Percentiles rank a stretch among this genome's conserved stretches.
phyloP scores from a whole-genome alignment of 2,113 vertebrate genomes.

The Elgaria multicarinata region DNA sequence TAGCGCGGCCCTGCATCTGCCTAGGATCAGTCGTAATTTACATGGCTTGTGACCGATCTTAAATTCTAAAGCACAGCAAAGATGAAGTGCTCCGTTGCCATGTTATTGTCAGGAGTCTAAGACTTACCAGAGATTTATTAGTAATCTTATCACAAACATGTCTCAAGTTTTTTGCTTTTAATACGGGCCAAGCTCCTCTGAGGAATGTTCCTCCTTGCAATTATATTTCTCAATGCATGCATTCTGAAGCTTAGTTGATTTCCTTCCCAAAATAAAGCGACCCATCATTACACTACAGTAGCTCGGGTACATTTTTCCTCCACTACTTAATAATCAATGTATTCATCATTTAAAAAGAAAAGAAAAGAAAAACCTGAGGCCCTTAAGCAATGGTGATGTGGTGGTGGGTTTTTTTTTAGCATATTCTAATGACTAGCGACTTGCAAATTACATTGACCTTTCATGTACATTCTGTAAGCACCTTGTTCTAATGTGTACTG shows the following conservation, averaged over 20 bases:
- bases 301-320: slow-evolving; percentile 84
- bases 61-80: slow-evolving; percentile 88
- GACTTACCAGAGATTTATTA: slow-evolving; percentile 91
- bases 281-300: slow-evolving; percentile 82
- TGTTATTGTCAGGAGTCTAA: slow-evolving; percentile 90
- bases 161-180: slow-evolving; percentile 94
- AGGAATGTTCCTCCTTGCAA: slow-evolving; percentile 87
- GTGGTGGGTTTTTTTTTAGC: slow-evolving; percentile 77
- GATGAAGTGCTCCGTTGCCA: slow-evolving; percentile 86
- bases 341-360: slow-evolving; percentile 84
- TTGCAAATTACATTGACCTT: slow-evolving; percentile 96
- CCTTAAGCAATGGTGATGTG: slow-evolving; percentile 86
- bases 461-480: slow-evolving; percentile 90
- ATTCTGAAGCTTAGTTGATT: slow-evolving; percentile 85
- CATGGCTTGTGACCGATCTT: slow-evolving; percentile 91
- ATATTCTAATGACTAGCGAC: slow-evolving; percentile 94
- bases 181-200: slow-evolving; percentile 88
- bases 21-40: slow-evolving; percentile 86
- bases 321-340: slow-evolving; percentile 94
- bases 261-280: slow-evolving; percentile 89
- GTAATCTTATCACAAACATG: slow-evolving; percentile 95
- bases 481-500: slow-evolving; percentile 90
- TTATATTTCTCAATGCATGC: slow-evolving; percentile 86
- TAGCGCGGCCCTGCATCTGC: slow-evolving; percentile 82
- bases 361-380: slow-evolving; percentile 79